Conservation (phyloP, 2,888 invertebrate species). For the Acanthacorydalis orientalis region DNA sequence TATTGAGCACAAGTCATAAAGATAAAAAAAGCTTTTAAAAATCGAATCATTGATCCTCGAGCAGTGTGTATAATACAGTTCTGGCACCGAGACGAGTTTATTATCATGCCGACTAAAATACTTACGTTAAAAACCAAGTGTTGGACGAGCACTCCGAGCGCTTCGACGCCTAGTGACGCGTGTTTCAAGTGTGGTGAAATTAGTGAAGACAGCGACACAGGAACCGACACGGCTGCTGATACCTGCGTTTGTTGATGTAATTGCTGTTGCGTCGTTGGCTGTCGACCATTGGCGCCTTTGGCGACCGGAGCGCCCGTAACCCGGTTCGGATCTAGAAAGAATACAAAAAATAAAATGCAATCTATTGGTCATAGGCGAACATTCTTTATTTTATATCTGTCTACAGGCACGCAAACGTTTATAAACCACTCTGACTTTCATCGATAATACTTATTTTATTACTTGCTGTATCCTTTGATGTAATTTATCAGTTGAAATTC, state of each 20-base stretch:
- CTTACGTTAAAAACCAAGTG: conserved; percentile 65
- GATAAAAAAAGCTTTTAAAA: neutral
- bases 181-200: conserved; percentile 11
- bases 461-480: too few species aligned
- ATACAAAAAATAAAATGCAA: conserved; percentile 12
- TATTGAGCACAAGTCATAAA: too few species aligned
- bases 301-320: conserved; percentile 16
- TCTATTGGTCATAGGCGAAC: neutral
- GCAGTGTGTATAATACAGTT: too few species aligned
- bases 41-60: too few species aligned
- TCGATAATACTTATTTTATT: too few species aligned
- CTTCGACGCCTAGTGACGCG: conserved; percentile 56
- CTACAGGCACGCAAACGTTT: too few species aligned
- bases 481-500: too few species aligned
- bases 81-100: neutral
- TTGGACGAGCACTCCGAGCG: conserved; percentile 68
- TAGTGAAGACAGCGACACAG: too few species aligned
- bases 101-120: conserved; percentile 11
- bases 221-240: conserved; percentile 19
- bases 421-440: too few species aligned
- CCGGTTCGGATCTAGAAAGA: conserved; percentile 27
- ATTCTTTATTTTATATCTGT: too few species aligned
- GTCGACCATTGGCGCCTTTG: conserved; percentile 13
- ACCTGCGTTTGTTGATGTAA: conserved; percentile 14
- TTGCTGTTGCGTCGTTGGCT: conserved; percentile 16